phyloP scores from a whole-genome alignment of 2,113 vertebrate species.

The Nibea albiflora region DNA sequence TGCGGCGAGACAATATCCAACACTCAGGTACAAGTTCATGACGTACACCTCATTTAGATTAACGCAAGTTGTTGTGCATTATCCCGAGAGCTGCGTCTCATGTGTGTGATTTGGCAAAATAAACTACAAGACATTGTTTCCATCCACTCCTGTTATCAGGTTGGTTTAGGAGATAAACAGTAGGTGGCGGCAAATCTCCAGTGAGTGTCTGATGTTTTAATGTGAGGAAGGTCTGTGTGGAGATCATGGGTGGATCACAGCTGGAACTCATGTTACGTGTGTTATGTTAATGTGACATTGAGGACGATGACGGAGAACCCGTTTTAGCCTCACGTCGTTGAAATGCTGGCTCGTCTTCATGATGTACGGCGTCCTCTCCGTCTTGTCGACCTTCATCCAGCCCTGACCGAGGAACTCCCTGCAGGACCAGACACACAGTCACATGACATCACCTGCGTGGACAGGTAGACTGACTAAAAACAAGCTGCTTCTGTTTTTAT shows the following conservation, averaged over 20 bases:
- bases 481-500: no score
- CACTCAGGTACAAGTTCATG: background rate
- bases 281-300: background rate
- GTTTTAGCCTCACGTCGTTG: constrained; percentile 88
- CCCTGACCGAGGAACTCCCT: constrained; percentile 99
- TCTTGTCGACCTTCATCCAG: constrained; percentile 98
- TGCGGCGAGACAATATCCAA: constrained; percentile 52
- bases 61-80: background rate
- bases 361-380: constrained; percentile 93
- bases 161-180: no score
- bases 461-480: no score
- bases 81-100: background rate
- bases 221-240: no score
- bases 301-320: background rate
- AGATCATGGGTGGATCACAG: no score
- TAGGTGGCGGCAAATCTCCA: no score
- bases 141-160: no score
- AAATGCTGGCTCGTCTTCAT: constrained; percentile 99
- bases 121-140: no score
- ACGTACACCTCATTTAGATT: background rate
- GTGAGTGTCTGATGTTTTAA: no score
- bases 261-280: no score
- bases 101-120: no score
- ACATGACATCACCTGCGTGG: no score
- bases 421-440: constrained; percentile 5